These are phyloP conservation scores for Hydrocynus forskahlii DNA, from an alignment of 2,797 vertebrate species.

Conservation along the genomic window DNA sequence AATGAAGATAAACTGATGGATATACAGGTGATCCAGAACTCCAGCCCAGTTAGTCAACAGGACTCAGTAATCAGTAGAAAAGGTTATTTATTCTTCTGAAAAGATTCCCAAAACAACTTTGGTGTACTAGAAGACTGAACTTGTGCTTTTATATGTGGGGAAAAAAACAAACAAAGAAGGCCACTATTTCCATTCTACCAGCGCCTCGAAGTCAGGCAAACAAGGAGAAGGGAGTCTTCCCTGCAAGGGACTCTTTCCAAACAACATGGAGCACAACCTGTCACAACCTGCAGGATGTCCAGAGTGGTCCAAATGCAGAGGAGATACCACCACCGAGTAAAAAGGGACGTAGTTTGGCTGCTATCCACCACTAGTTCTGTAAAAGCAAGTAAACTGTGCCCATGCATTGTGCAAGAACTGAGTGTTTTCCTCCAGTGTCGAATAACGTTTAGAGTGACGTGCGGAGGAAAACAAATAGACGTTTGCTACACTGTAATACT, in stretches of 20 bases:
- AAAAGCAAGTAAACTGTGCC: not conserved
- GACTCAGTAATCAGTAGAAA: not conserved
- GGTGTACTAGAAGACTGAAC: no score
- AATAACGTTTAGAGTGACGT: constrained; percentile 8
- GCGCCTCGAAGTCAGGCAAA: not conserved
- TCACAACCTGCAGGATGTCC: constrained; percentile 41
- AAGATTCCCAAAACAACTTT: not conserved
- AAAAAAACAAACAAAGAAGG: not conserved
- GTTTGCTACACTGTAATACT: not conserved
- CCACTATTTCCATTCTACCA: not conserved
- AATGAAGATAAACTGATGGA: no score
- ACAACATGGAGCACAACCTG: constrained; percentile 41
- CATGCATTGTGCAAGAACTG: constrained; percentile 39
- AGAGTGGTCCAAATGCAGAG: constrained; percentile 8
- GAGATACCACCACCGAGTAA: not conserved
- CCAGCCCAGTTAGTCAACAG: not conserved
- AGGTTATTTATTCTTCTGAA: not conserved
- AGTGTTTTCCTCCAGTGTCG: not conserved
- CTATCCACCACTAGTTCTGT: no score
- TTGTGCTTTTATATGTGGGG: not conserved
- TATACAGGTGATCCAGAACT: not conserved
- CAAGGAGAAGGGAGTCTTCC: not conserved
- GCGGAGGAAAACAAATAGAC: constrained; percentile 7
- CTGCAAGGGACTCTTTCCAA: constrained; percentile 20
- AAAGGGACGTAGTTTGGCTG: not conserved